Base-by-base conservation (phyloP, 2,113 vertebrate genomes). In the Chrysochloris asiatica region DNA sequence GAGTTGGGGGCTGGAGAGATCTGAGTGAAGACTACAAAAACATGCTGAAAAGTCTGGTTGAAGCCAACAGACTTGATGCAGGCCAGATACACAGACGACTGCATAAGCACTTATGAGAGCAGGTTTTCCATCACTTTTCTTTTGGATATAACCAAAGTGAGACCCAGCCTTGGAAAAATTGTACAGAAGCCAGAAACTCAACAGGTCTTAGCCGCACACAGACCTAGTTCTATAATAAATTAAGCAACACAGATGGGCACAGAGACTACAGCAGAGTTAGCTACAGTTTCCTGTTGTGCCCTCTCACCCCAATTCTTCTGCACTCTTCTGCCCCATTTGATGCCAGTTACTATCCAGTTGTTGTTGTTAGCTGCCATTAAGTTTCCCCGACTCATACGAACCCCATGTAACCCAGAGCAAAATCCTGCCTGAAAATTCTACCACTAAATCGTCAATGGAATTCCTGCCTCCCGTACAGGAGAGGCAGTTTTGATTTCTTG, bases 261-360 rank as follows among this genome's bases (percentile, higher is more conserved):
- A 1, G 52, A 72, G 76, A 24, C 13, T 45, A 19, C 17, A 19
- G 13, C 54, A 11, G 73, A 82, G 22, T 4, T 30, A 33, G 65
- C 17, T 3, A 1, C 1, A 8, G 9, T 17, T 67, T 77, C 73
- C 38, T n/a, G 3, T 4, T 38, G 48, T 8, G 38, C 21, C 24
- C 0, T 0, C 16, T 24, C 7, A 12, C 5, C 9, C 19, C 8
- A 0, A 8, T n/a, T 59, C 65, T 50, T 30, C 19, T 4, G 19
- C 0, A 6, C 30, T 13, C 26, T 30, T n/a, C 65, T 8, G 38
- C 24, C 24, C 52, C 21, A 21, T 38, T 36, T 2, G 8, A 0
- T 1, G 0, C 7, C 33, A 16, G 52, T 19, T 43, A 47, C 78
- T 76, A 87, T 59, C 36, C 52, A 12, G 24, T 22, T 69, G 2